Evolutionary conservation across 2,113 vertebrate species (phyloP).

Genomic region (Tupaia chinensis): DNA sequence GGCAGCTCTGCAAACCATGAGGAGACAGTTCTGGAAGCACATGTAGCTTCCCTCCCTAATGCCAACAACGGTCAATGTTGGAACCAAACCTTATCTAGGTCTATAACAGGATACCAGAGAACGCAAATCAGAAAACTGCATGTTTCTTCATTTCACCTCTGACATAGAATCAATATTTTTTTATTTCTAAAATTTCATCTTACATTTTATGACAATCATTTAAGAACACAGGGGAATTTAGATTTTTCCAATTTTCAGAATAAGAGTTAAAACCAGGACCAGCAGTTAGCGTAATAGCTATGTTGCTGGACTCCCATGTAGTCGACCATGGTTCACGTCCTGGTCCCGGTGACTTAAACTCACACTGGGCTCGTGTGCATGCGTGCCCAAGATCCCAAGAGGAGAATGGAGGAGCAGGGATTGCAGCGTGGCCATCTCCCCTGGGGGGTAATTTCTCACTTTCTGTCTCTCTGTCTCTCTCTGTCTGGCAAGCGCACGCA

Average conservation of each 20-base stretch:
- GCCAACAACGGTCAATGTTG: background rate
- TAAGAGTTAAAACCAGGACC: background rate
- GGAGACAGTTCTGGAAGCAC: background rate
- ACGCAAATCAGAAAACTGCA: background rate
- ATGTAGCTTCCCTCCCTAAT: background rate
- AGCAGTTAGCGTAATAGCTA: too few species aligned
- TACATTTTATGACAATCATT: background rate
- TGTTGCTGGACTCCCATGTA: too few species aligned
- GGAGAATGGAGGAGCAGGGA: too few species aligned
- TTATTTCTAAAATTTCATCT: constrained; percentile 2
- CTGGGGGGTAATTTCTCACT: too few species aligned
- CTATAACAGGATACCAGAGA: background rate
- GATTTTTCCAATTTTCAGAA: background rate
- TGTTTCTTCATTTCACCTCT: background rate
- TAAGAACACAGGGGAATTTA: background rate
- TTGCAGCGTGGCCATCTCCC: too few species aligned
- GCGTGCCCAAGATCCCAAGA: too few species aligned
- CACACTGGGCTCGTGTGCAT: too few species aligned
- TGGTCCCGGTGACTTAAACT: too few species aligned
- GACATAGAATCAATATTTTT: background rate
- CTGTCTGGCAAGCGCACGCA: too few species aligned
- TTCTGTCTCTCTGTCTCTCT: too few species aligned
- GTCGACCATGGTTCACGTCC: too few species aligned
- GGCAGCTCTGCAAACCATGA: background rate
- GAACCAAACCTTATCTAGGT: background rate